Evolutionary conservation across 1,140 invertebrate genomes (phyloP), one percentile per base, ranked within the genome.

Genomic region (Camponotus vicinus): DNA sequence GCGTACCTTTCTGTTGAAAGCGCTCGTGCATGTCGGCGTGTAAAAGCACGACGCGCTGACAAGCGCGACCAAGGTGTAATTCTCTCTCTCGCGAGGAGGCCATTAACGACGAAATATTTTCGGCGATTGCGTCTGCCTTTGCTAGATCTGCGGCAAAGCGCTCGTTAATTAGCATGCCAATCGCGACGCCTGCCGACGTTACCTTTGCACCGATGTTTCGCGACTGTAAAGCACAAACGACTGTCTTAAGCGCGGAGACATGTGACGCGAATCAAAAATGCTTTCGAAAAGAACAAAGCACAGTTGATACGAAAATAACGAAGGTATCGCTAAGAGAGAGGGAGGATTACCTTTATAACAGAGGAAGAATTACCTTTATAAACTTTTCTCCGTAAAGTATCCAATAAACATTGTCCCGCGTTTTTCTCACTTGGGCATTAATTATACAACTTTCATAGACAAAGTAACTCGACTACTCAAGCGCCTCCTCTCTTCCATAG

Each of bases 401-500:
- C 91, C 93, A 93, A 93, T 93, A 94, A 94, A 94, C 93, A 94
- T 94, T 92, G 91, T 91, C 88, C 76, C 64, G 88, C 90, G 91
- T 92, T 92, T 88, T 91, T 92, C 88, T 83, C 87, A 27, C 90
- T 84, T 86, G 92, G 91, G 92, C 93, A 94, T 93, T 93, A 94
- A 94, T 93, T 93, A 94, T 93, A 94, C 92, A 90, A 91, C 92
- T 93, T 94, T 94, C 93, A 93, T 92, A 93, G 93, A 93, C 92
- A 93, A 94, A 93, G 92, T 93, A 92, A 91, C 89, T 84, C 84
- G 70, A 82, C 34, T 84, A 52, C 59, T 78, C 27, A 42, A 49
- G 42, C 67, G 37, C 66, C 32, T 63, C 42, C 75, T 55, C 66
- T 76, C 49, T 45, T 45, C 49, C 15, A 52, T 6, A 52, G 15